Evolutionary conservation across 2,888 invertebrate species (phyloP).

Genomic region (Zygogramma bicolorata): DNA sequence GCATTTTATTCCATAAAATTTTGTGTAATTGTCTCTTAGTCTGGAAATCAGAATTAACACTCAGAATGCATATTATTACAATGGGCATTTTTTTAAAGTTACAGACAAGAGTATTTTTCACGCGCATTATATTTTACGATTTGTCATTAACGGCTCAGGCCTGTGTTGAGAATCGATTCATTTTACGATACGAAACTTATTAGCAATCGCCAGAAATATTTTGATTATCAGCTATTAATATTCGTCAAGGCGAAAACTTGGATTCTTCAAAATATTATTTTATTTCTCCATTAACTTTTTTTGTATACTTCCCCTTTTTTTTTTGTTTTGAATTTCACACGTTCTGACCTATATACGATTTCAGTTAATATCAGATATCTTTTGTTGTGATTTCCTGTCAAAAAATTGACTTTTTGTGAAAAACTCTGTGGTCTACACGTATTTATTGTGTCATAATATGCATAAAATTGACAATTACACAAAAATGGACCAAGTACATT

Average conservation of each 20-base stretch:
- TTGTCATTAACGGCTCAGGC: not conserved
- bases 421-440: too few relatives aligned
- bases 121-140: not conserved
- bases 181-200: conserved; percentile 1
- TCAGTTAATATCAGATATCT: too few relatives aligned
- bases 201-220: not conserved
- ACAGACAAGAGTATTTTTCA: not conserved
- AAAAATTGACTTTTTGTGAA: too few relatives aligned
- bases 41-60: not conserved
- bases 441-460: too few relatives aligned
- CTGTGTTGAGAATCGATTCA: not conserved
- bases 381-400: too few relatives aligned
- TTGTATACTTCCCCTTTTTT: too few relatives aligned
- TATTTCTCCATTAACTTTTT: not conserved
- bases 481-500: too few relatives aligned
- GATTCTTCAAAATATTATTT: not conserved
- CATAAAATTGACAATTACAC: too few relatives aligned
- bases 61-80: not conserved
- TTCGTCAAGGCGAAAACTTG: not conserved
- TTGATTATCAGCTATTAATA: not conserved
- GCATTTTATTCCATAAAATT: not conserved
- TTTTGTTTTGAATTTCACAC: too few relatives aligned
- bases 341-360: too few relatives aligned
- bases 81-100: not conserved
- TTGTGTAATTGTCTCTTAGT: not conserved